A percentile compares a stretch with the other conserved stretches of the same genome.
phyloP scores from a whole-genome alignment of 1,140 invertebrate genomes.

The Aphelinus atriplicis region DNA sequence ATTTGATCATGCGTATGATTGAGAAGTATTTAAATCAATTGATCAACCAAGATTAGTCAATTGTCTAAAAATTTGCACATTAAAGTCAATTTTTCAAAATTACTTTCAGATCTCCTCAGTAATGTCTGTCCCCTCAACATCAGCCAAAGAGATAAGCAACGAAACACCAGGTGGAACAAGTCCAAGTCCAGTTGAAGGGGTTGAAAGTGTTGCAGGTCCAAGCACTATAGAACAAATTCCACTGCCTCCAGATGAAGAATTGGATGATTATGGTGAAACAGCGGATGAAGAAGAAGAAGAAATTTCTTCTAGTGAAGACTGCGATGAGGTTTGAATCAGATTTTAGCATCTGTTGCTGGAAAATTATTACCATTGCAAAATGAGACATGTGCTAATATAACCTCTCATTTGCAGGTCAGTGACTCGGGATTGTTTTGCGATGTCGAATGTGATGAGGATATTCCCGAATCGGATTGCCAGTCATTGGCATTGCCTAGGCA shows the following conservation, averaged over 20 bases:
- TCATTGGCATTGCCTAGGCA: conserved; percentile 45
- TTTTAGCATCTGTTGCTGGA: conserved; percentile 1
- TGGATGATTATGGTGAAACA: conserved; percentile 58
- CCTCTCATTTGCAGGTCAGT: conserved; percentile 49
- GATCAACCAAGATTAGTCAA: not conserved
- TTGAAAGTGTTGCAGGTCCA: conserved; percentile 55
- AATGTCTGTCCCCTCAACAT: conserved; percentile 61
- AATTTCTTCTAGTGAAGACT: conserved; percentile 10
- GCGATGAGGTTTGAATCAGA: conserved; percentile 51
- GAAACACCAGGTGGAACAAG: conserved; percentile 57
- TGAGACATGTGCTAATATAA: conserved; percentile 32
- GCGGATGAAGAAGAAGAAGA: conserved; percentile 55
- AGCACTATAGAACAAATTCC: conserved; percentile 50
- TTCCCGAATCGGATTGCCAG: conserved; percentile 50
- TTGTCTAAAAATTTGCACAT: not conserved
- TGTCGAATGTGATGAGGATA: conserved; percentile 54
- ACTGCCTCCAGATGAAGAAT: conserved; percentile 52
- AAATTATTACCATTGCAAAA: conserved; percentile 3
- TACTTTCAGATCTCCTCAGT: conserved; percentile 45
- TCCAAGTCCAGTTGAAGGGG: conserved; percentile 58
- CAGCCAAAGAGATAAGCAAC: conserved; percentile 52
- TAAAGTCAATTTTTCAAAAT: conserved; percentile 1
- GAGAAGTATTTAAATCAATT: not conserved
- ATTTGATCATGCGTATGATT: not conserved
- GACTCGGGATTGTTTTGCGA: conserved; percentile 58